Percentiles rank a stretch among this genome's conserved stretches.
Evolutionary conservation across 2,888 invertebrate species (phyloP).

Genomic region (Lacanobia oleracea): DNA sequence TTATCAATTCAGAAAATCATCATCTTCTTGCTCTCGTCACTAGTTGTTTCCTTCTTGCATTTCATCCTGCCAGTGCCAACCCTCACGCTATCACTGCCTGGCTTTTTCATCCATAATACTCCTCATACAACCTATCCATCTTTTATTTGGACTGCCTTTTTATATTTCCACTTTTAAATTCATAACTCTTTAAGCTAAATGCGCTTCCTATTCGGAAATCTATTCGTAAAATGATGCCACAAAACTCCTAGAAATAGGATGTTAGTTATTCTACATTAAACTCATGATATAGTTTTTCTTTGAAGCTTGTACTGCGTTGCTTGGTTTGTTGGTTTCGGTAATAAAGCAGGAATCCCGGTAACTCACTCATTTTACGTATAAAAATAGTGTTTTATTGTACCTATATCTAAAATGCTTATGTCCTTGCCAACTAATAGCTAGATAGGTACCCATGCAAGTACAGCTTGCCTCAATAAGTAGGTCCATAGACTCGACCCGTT

Average conservation of each 20-base stretch:
- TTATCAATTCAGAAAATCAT: no score
- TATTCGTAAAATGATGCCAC: background rate
- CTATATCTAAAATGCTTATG: background rate
- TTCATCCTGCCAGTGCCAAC: background rate
- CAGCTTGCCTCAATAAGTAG: background rate
- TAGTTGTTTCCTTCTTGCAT: background rate
- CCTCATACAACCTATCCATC: background rate
- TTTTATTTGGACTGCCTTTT: background rate
- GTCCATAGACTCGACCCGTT: background rate
- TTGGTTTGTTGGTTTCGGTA: background rate
- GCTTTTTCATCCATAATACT: background rate
- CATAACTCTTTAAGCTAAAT: background rate
- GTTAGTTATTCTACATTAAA: slow-evolving; percentile 20
- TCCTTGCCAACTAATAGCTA: background rate
- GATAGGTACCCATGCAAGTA: background rate
- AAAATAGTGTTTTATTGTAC: background rate
- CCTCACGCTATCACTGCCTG: background rate
- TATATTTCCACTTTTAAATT: background rate
- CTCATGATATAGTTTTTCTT: slow-evolving; percentile 37
- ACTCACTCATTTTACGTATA: background rate
- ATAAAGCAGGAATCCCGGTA: slow-evolving; percentile 6
- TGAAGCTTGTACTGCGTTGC: slow-evolving; percentile 17
- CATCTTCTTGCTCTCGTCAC: no score
- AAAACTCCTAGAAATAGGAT: slow-evolving; percentile 22
- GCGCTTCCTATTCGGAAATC: background rate